Base-by-base conservation (phyloP, 2,888 invertebrate species). In the Bembecia ichneumoniformis region DNA sequence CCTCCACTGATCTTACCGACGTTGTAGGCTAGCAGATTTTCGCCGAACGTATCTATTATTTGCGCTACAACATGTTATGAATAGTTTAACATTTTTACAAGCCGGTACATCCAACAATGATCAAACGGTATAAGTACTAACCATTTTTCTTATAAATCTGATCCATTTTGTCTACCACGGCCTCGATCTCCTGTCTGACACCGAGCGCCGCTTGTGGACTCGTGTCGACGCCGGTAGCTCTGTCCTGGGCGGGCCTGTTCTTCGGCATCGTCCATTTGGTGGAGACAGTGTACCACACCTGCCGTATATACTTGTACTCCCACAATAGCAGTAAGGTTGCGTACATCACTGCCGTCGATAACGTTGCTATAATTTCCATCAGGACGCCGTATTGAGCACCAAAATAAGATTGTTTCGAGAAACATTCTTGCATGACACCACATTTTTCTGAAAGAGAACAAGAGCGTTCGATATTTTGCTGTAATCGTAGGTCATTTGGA, bases 401-500 rank as follows among this genome's bases (percentile, higher is more conserved):
- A 1, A 82, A 53, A 54, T 79, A 84, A 11, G 53, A 58, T 57
- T 63, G 66, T 51, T 58, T 69, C 1, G 59, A 48, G 53, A 77
- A 84, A 56, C 84, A 84, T 43, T 68, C 52, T 58, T 82, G 77
- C 3, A 84, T 66, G 0, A 84, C 63, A 0, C 84, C 84, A 47
- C 84, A 84, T 66, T 77, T 78, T 51, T 60, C 83, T 84, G 60
- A 9, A 55, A 53, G n/a, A 58, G 60, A 28, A 43, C 14, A 47
- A 49, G 3, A 28, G 0, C 28, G 28, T 28, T 28, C 9, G 9
- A 28, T 28, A 9, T 28, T 28, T 9, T 28, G 28, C 20, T 20
- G 7, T 7, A 20, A 20, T 20, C 7, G 7, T 2, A 7, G 20
- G 20, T 20, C 20, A 20, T 20, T 20, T 20, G 20, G 20, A 20